Conservation (phyloP, 2,888 invertebrate species). For the Callyntrura sp. region DNA sequence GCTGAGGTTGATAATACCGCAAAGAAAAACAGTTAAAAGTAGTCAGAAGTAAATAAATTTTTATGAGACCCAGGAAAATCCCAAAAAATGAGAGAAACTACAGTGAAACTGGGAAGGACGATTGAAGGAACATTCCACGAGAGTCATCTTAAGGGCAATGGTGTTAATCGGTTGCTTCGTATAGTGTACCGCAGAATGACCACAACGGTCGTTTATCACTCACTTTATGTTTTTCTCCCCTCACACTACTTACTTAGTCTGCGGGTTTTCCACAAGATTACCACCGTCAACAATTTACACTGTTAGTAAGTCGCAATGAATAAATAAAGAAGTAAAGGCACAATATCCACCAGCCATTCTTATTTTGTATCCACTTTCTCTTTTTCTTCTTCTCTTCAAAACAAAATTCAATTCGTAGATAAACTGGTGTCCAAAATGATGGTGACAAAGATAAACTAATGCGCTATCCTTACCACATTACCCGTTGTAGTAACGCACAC, state of each 20-base stretch:
- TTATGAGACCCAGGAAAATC: background rate
- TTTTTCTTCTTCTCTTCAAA: no score
- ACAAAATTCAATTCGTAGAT: no score
- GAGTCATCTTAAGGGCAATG: slow-evolving; percentile 10
- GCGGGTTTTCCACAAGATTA: slow-evolving; percentile 18
- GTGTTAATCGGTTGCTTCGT: slow-evolving; percentile 1
- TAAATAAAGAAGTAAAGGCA: slow-evolving; percentile 1
- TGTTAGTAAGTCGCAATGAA: background rate
- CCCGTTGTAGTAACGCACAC: no score
- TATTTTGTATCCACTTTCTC: no score
- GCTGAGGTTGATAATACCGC: background rate
- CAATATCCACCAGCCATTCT: no score
- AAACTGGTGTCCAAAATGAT: no score
- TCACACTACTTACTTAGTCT: background rate
- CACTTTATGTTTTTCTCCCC: slow-evolving; percentile 8
- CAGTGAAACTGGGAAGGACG: background rate
- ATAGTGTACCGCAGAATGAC: background rate
- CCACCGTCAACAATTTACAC: background rate
- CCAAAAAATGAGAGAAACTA: background rate
- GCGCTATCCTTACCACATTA: no score
- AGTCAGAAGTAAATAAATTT: background rate
- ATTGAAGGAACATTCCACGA: background rate
- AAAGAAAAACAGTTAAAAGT: no score
- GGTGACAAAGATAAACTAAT: no score
- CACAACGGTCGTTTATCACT: slow-evolving; percentile 24